These are phyloP conservation scores for Xenentodon cancila DNA, from an alignment of 2,797 vertebrate species.

Conservation along the genomic window DNA sequence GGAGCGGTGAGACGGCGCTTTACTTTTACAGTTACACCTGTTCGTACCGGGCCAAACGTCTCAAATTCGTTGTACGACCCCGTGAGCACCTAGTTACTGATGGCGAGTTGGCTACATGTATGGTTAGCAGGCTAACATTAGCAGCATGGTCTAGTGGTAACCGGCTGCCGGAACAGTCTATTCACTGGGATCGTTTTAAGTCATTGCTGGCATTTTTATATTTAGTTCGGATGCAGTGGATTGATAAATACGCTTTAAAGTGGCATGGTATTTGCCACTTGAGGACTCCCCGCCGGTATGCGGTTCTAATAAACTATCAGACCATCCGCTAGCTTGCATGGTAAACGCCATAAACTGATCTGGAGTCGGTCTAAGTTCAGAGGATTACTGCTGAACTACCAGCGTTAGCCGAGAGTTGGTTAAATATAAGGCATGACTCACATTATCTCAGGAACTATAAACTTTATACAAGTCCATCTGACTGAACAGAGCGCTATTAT, in stretches of 20 bases:
- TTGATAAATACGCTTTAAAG: accelerated
- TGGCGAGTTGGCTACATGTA: slow-evolving; percentile 44
- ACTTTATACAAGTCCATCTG: not conserved
- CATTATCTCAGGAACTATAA: not conserved
- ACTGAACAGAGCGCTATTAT: not conserved
- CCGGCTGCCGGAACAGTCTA: slow-evolving; percentile 50
- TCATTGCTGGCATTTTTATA: not conserved
- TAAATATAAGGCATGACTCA: slow-evolving; percentile 19
- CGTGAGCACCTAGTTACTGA: not conserved
- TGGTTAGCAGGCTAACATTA: slow-evolving; percentile 66
- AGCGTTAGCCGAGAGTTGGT: slow-evolving; percentile 47
- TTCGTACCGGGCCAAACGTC: too few species aligned
- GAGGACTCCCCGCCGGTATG: not conserved
- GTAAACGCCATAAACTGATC: slow-evolving; percentile 21
- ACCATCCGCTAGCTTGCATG: slow-evolving; percentile 31
- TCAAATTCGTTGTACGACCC: too few species aligned
- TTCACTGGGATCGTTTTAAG: slow-evolving; percentile 30
- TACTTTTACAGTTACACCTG: not conserved
- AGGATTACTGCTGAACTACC: slow-evolving; percentile 16
- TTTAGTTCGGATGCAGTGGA: not conserved
- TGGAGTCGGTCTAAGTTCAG: slow-evolving; percentile 34
- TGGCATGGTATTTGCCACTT: not conserved
- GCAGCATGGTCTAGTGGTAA: slow-evolving; percentile 29
- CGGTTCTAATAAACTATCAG: slow-evolving; percentile 23
- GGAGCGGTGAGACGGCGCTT: slow-evolving; percentile 47